Evolutionary conservation across 2,797 vertebrate genomes (phyloP).

Genomic region (Brachyalestes nurse): DNA sequence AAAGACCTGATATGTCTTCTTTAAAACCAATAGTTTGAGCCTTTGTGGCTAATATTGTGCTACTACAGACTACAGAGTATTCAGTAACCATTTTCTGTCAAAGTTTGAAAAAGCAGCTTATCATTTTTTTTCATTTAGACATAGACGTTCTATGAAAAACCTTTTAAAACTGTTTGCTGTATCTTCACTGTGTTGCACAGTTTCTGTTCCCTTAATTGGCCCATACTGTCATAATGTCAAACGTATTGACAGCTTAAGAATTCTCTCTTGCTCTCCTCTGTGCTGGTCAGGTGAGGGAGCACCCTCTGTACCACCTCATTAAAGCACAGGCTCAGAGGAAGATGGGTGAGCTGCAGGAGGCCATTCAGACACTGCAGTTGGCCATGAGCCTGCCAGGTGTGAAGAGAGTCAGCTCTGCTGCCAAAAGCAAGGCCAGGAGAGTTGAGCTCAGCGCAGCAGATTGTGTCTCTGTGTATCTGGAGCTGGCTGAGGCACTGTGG

Average conservation of each 20-base stretch:
- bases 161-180: no score
- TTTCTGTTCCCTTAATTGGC: neutral
- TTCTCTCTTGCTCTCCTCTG: neutral
- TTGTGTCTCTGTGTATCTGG: conserved; percentile 90
- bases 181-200: no score
- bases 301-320: conserved; percentile 94
- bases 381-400: conserved; percentile 92
- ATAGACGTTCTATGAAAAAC: no score
- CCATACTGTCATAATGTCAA: no score
- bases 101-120: no score
- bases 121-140: no score
- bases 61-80: no score
- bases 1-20: no score
- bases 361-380: conserved; percentile 93
- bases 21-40: no score
- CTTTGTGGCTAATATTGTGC: no score
- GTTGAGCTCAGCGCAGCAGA: conserved; percentile 83
- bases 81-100: no score
- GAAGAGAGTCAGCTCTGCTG: conserved; percentile 76
- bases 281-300: conserved; percentile 84
- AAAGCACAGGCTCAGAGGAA: conserved; percentile 93
- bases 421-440: conserved; percentile 83
- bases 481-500: conserved; percentile 90
- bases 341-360: conserved; percentile 87
- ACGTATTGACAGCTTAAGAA: neutral